phyloP scores from a whole-genome alignment of 1,140 invertebrate genomes.

The Vollenhovia emeryi region DNA sequence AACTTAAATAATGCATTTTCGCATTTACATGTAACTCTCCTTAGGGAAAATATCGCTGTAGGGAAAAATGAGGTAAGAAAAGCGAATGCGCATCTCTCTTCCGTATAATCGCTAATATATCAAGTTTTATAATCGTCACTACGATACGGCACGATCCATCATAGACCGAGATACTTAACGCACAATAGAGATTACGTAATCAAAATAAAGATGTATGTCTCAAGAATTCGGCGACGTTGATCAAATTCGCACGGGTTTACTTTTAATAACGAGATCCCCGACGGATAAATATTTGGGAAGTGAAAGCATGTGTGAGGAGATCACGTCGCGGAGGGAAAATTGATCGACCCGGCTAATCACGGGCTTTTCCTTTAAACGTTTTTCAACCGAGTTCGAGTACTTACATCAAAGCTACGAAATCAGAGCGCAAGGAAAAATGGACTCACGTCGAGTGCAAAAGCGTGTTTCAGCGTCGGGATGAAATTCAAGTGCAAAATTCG shows the following conservation, averaged over 20 bases:
- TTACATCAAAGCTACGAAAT: conserved; percentile 52
- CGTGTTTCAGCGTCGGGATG: conserved; percentile 65
- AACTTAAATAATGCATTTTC: conserved; percentile 49
- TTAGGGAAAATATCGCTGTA: conserved; percentile 23
- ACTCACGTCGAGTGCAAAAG: conserved; percentile 65
- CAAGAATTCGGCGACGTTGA: background rate
- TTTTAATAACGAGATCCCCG: background rate
- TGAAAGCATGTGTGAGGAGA: background rate
- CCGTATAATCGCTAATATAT: conserved; percentile 37
- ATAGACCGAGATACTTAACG: background rate
- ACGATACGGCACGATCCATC: background rate
- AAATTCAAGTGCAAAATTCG: conserved; percentile 59
- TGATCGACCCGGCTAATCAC: conserved; percentile 23
- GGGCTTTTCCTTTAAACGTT: conserved; percentile 21
- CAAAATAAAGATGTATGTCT: background rate
- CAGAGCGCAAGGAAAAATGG: conserved; percentile 59
- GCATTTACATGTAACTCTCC: conserved; percentile 53
- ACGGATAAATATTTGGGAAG: background rate
- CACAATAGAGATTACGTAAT: background rate
- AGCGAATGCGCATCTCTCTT: conserved; percentile 9
- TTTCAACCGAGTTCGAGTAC: conserved; percentile 3
- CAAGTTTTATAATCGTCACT: conserved; percentile 26
- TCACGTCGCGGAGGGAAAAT: background rate
- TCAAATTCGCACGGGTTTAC: background rate
- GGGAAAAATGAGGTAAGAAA: conserved; percentile 10